Evolutionary conservation across 2,888 invertebrate species (phyloP).

Genomic region (Unio delphinus): DNA sequence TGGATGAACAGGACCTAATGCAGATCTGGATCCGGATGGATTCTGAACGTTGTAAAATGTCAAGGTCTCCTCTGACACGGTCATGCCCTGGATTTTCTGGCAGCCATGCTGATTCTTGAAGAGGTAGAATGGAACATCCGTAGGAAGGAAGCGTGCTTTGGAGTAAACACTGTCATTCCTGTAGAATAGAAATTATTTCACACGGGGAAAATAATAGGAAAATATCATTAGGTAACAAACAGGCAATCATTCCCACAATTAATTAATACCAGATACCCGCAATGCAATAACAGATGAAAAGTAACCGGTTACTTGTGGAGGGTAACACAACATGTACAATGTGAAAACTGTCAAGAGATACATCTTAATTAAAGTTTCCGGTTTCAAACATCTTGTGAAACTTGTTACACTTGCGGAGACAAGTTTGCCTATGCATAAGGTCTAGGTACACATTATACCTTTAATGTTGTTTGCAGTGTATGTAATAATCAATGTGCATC

Average conservation of each 20-base stretch:
- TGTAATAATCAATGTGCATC: too few relatives aligned
- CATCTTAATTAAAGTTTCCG: too few relatives aligned
- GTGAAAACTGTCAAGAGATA: too few relatives aligned
- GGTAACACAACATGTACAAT: too few relatives aligned
- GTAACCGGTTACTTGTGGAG: too few relatives aligned
- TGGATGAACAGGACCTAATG: conserved; percentile 7
- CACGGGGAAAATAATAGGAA: background rate
- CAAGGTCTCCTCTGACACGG: conserved; percentile 20
- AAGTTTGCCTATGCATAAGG: too few relatives aligned
- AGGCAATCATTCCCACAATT: background rate
- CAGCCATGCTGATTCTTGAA: conserved; percentile 29
- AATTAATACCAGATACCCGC: too few relatives aligned
- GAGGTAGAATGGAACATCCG: conserved; percentile 26
- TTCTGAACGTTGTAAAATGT: conserved; percentile 22
- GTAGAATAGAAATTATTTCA: background rate
- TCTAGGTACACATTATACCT: too few relatives aligned
- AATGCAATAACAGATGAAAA: too few relatives aligned
- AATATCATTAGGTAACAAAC: background rate
- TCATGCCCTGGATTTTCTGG: conserved; percentile 27
- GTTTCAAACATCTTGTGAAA: too few relatives aligned
- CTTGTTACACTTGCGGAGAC: too few relatives aligned
- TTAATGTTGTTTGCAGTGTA: too few relatives aligned
- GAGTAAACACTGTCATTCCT: conserved; percentile 29
- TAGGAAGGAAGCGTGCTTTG: conserved; percentile 24
- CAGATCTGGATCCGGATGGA: background rate